Evolutionary conservation across 2,888 invertebrate species (phyloP).

Genomic region (Frankliniella fusca): DNA sequence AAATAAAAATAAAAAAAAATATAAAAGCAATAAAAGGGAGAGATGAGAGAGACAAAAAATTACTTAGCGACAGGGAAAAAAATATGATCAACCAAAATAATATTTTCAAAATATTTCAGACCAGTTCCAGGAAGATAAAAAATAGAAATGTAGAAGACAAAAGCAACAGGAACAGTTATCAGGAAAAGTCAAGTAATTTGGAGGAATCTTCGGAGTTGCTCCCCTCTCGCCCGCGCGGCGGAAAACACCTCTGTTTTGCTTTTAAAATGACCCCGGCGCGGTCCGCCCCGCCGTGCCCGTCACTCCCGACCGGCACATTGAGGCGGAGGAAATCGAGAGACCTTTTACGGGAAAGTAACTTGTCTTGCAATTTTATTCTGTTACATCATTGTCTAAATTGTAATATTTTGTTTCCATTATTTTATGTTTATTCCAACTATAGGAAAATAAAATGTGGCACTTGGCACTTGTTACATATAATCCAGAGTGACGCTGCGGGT

Average conservation of each 20-base stretch:
- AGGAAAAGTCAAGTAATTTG: background rate
- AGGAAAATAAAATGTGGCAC: too few species aligned
- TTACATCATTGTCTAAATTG: background rate
- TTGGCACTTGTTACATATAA: too few species aligned
- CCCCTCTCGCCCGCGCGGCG: background rate
- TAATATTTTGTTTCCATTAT: background rate
- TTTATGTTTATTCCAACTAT: background rate
- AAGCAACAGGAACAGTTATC: background rate
- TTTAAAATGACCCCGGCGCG: background rate
- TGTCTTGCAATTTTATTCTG: too few species aligned
- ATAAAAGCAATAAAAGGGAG: background rate
- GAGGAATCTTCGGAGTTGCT: background rate
- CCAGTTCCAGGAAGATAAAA: background rate
- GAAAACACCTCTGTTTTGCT: background rate
- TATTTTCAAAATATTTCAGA: background rate
- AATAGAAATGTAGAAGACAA: background rate
- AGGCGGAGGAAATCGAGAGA: too few species aligned
- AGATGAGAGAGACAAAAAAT: background rate
- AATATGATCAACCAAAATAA: background rate
- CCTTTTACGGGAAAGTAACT: too few species aligned
- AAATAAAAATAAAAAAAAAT: background rate
- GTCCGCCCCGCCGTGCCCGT: background rate
- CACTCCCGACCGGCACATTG: too few species aligned
- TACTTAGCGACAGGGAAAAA: background rate
- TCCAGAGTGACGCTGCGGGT: too few species aligned